Evolutionary conservation across 2,797 vertebrate genomes (phyloP), one percentile per base, ranked within the genome.

Genomic region (Labeo calbasu): DNA sequence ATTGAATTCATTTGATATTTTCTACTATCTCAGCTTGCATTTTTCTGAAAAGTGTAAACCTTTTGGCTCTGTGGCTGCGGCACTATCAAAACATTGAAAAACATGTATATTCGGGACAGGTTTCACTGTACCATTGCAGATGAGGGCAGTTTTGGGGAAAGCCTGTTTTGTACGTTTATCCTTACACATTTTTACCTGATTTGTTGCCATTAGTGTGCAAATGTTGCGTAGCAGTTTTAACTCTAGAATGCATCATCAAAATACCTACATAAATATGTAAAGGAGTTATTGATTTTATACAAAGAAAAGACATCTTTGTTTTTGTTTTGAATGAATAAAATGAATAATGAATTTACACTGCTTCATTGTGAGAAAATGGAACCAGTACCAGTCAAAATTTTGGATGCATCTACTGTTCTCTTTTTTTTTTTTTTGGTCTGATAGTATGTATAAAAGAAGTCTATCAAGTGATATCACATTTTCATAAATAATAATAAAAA

Each of bases 1-100:
- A 25, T 78, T 3, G 65, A 43, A 75, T 66, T 75, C 13, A 43
- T 79, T 79, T 79, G 50, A 63, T 66, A 21, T 32, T 40, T 82
- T 12, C 12, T 48, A 2, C 4, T 32, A 23, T 82, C 19, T 48
- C 14, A 40, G 43, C 14, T 55, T 25, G 28, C 32, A 19, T 69
- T 80, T 40, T 23, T 9, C 5, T 19, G 25, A 14, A 36, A 50
- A 32, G 25, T 50, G 25, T 73, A 65, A 82, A 82, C 46, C 10
- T 46, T 40, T n/a, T 23, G 11, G 28, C 17, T 28, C 3, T 36
- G 17, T 9, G 25, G 25, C 6, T 36, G 17, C 5, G 25, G 25
- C 6, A n/a, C 43, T 59, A 43, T 43, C 32, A 59, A 6, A 17
- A 77, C n/a, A 43, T 25, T 46, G 14, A 0, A 0, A 15, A 61